Conservation (phyloP, 2,113 vertebrate genomes). For the Probosciger aterrimus region DNA sequence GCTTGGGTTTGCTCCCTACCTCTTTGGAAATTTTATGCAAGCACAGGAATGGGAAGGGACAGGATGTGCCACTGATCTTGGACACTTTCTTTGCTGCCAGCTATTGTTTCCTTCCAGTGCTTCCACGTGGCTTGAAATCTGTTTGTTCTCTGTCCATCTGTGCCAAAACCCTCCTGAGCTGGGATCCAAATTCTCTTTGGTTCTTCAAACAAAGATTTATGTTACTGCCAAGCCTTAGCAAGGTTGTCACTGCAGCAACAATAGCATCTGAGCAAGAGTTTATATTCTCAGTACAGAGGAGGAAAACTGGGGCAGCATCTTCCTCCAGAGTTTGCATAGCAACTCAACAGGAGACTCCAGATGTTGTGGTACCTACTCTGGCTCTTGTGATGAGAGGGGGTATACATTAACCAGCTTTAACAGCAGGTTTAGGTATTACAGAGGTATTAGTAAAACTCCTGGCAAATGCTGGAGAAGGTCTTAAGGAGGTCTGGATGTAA, state of each 20-base stretch:
- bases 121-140: not conserved
- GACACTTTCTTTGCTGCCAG: not conserved
- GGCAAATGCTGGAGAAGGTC: not conserved
- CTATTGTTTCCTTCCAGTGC: not conserved
- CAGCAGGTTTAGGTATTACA: not conserved
- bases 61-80: not conserved
- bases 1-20: not conserved
- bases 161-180: not conserved
- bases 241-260: not conserved
- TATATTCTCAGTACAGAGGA: not conserved
- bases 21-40: not conserved
- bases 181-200: not conserved
- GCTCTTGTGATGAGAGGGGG: rapidly evolving
- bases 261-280: not conserved
- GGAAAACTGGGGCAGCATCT: not conserved
- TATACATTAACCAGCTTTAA: not conserved
- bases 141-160: not conserved
- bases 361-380: rapidly evolving
- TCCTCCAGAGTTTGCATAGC: not conserved
- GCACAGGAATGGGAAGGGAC: not conserved
- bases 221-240: not conserved
- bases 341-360: not conserved
- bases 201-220: not conserved
- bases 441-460: not conserved
- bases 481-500: not conserved